Conservation (phyloP, 2,797 vertebrate species). For the Sylvia borin region DNA sequence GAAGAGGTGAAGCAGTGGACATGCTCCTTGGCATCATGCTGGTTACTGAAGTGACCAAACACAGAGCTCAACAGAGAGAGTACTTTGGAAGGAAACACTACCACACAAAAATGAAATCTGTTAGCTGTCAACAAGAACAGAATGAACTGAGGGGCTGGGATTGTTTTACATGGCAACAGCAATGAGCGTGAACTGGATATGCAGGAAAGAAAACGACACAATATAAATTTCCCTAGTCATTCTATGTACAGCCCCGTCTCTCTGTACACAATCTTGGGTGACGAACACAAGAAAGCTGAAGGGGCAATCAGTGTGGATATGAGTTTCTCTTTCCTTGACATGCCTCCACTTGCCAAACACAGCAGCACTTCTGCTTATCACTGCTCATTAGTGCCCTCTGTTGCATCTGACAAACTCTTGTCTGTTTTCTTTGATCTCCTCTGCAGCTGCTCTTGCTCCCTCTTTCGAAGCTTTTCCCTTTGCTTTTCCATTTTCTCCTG, state of each 20-base stretch:
- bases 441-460: constrained; percentile 85
- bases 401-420: constrained; percentile 57
- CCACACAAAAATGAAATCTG: constrained; percentile 32
- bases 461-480: constrained; percentile 85
- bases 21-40: constrained; percentile 41
- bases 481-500: constrained; percentile 92
- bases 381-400: constrained; percentile 80
- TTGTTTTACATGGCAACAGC: constrained; percentile 55
- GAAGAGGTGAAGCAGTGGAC: constrained; percentile 29
- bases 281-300: not conserved
- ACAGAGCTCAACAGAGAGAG: constrained; percentile 26
- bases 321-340: not conserved
- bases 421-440: constrained; percentile 78
- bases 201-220: constrained; percentile 44
- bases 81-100: constrained; percentile 1
- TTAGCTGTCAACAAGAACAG: constrained; percentile 36
- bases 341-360: not conserved
- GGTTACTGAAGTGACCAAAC: constrained; percentile 35
- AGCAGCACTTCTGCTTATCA: not conserved
- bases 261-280: constrained; percentile 10
- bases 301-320: not conserved
- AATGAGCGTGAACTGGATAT: constrained; percentile 29
- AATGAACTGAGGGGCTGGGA: constrained; percentile 19
- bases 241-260: constrained; percentile 8
- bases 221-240: constrained; percentile 16